These are phyloP conservation scores for Arge pagana DNA, from an alignment of 2,888 invertebrate species.

Conservation along the genomic window DNA sequence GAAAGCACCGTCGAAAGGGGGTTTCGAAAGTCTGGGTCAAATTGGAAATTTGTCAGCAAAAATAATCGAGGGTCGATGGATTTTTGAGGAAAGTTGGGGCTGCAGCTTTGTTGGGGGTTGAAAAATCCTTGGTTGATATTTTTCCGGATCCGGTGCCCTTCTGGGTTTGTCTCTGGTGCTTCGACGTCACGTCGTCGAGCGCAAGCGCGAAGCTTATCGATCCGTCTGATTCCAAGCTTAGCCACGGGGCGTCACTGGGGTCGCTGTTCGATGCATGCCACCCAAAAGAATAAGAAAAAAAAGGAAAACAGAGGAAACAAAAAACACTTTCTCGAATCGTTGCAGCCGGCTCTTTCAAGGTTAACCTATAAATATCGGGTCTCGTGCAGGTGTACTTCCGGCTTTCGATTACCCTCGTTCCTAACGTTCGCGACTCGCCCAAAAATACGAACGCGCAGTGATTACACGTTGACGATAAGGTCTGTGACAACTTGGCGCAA, in stretches of 20 bases:
- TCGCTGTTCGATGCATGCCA: conserved; percentile 31
- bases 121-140: no score
- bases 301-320: conserved; percentile 43
- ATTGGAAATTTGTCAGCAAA: no score
- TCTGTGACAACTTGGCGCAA: no score
- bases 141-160: conserved; percentile 43
- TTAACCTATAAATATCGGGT: conserved; percentile 47
- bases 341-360: conserved; percentile 54
- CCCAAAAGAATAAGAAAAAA: no score
- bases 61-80: no score
- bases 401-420: neutral
- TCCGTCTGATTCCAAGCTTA: conserved; percentile 46
- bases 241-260: conserved; percentile 46
- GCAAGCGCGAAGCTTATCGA: conserved; percentile 53
- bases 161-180: conserved; percentile 10
- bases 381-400: conserved; percentile 33
- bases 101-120: no score
- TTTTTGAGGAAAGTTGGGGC: no score
- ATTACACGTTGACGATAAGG: no score
- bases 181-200: conserved; percentile 29
- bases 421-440: no score
- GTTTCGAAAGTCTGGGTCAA: no score
- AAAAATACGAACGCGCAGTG: no score
- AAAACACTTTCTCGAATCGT: conserved; percentile 55
- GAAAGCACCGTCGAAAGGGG: no score